Evolutionary conservation across 2,113 vertebrate genomes (phyloP).

Genomic region (Drymodes brunneopygia): DNA sequence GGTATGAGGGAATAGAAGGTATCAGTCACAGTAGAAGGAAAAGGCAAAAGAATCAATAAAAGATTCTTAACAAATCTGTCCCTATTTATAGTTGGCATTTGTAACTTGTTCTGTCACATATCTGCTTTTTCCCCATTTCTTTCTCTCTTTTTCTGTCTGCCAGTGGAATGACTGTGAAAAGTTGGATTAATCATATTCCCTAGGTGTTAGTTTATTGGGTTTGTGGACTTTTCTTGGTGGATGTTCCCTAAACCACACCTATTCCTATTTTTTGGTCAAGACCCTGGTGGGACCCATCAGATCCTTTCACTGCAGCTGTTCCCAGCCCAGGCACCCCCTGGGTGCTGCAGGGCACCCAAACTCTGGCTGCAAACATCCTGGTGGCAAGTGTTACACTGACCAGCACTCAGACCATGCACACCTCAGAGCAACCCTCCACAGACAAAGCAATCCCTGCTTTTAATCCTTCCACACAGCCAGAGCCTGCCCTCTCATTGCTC

Average conservation of each 20-base stretch:
- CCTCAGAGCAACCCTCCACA: too few relatives aligned
- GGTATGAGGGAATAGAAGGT: neutral
- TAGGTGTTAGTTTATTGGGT: neutral
- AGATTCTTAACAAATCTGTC: neutral
- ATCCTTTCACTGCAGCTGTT: neutral
- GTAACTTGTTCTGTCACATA: neutral
- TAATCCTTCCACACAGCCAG: neutral
- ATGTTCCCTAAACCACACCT: neutral
- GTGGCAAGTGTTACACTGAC: too few relatives aligned
- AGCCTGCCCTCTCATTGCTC: neutral
- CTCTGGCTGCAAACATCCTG: too few relatives aligned
- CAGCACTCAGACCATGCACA: too few relatives aligned
- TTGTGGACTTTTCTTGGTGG: neutral
- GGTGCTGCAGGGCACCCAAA: too few relatives aligned
- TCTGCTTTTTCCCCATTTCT: neutral
- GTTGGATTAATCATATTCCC: neutral
- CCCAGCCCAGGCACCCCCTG: neutral
- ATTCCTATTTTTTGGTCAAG: neutral
- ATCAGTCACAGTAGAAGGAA: neutral
- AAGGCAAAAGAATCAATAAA: conserved; percentile 6
- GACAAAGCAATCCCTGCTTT: neutral
- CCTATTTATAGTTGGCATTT: neutral
- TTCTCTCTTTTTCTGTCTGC: neutral
- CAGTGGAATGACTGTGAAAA: neutral
- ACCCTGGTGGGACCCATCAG: neutral